phyloP scores from a whole-genome alignment of 1,140 invertebrate species.

The Bactericera cockerelli region DNA sequence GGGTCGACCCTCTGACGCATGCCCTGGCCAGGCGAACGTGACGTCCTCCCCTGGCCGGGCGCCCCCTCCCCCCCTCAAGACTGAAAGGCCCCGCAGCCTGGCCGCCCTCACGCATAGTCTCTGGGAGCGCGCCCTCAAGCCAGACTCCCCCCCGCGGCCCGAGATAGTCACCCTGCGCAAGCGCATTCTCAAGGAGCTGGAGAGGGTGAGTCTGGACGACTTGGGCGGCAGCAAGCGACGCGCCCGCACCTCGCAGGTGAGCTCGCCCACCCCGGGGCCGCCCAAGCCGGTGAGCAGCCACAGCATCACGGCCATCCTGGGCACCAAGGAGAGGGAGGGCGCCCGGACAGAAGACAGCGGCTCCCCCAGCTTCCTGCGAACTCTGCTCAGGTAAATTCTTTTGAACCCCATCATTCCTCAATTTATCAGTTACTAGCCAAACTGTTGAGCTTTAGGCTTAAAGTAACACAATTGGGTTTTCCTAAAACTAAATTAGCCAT shows the following conservation, averaged over 20 bases:
- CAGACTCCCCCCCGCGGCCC: slow-evolving; percentile 23
- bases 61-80: background rate
- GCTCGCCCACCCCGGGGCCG: slow-evolving; percentile 26
- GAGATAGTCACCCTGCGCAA: slow-evolving; percentile 52
- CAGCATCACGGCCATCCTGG: slow-evolving; percentile 25
- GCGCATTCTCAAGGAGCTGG: slow-evolving; percentile 51
- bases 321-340: too few species aligned
- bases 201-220: slow-evolving; percentile 53
- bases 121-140: slow-evolving; percentile 21
- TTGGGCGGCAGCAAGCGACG: slow-evolving; percentile 23
- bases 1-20: too few species aligned
- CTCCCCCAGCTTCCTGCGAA: slow-evolving; percentile 20
- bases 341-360: slow-evolving; percentile 14
- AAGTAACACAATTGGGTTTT: too few species aligned
- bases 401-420: background rate
- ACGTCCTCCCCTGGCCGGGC: too few species aligned
- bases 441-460: too few species aligned
- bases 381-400: slow-evolving; percentile 18
- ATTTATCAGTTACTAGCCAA: background rate
- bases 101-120: slow-evolving; percentile 19
- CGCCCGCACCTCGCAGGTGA: slow-evolving; percentile 19
- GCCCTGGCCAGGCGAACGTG: too few species aligned
- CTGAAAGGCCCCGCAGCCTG: slow-evolving; percentile 11
- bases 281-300: slow-evolving; percentile 22
- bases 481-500: too few species aligned